Evolutionary conservation across 2,888 invertebrate species (phyloP).

Genomic region (Luperina nickerlii): DNA sequence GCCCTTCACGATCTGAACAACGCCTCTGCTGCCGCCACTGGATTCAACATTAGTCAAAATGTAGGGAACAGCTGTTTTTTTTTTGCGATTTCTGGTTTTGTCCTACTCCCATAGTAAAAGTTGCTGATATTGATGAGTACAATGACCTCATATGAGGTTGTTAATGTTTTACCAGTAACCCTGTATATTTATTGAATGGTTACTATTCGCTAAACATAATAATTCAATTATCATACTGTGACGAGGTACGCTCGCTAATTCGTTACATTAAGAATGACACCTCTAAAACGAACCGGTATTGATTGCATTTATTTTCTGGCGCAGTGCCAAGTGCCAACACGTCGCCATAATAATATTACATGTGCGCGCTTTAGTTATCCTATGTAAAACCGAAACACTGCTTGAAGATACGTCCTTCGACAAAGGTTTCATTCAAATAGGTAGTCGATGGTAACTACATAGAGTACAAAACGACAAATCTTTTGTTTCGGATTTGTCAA

Average conservation of each 20-base stretch:
- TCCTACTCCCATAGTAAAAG: too few relatives aligned
- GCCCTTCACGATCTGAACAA: too few relatives aligned
- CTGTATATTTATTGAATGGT: neutral
- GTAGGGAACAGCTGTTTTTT: too few relatives aligned
- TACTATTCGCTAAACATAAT: neutral
- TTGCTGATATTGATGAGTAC: too few relatives aligned
- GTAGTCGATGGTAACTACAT: constrained; percentile 7
- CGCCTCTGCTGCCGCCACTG: too few relatives aligned
- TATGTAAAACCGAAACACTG: neutral
- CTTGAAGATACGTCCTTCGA: neutral
- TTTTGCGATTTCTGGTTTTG: too few relatives aligned
- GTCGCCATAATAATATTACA: neutral
- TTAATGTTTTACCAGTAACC: too few relatives aligned
- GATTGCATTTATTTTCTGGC: constrained; percentile 23
- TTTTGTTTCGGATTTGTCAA: constrained; percentile 51
- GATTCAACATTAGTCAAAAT: too few relatives aligned
- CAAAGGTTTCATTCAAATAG: constrained; percentile 27
- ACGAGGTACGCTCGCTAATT: neutral
- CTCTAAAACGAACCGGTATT: constrained; percentile 9
- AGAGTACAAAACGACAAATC: constrained; percentile 28
- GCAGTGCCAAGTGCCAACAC: constrained; percentile 32
- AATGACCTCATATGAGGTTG: too few relatives aligned
- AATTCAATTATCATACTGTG: neutral
- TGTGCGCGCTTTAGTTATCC: neutral
- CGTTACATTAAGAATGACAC: constrained; percentile 21